Evolutionary conservation across 2,113 vertebrate species (phyloP), one percentile per base, ranked within the genome.

Genomic region (Scophthalmus maximus): DNA sequence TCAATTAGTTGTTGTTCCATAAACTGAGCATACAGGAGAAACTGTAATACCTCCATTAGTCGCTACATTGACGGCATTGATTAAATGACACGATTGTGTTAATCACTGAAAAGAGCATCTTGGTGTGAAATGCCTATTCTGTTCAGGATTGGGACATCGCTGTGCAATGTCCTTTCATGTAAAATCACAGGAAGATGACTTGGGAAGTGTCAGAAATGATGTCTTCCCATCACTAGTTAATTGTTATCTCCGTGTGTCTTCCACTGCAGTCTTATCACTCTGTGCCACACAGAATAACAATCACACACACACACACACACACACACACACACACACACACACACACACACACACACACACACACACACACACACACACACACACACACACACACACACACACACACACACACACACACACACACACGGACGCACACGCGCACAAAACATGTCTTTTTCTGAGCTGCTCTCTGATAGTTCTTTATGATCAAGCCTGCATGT

Each of bases 401-500:
- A 18, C 40, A 8, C 68, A 40, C 55, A 0, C 38, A 8, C 66
- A n/a, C 67, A 27, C 62, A 32, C 8, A 18, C 52, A 52, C 46
- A 20, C 18, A 9, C 36, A 27, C 6, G 15, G 52, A 23, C 4
- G 12, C 55, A 26, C 58, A 32, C 42, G 3, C 12, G 14, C 36
- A 27, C 4, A 18, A n/a, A 73, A 30, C 40, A 32, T 17, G 42
- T 76, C 68, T 67, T 40, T 73, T 66, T 68, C 78, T 6, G 57
- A 83, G 75, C 74, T 32, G 25, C 56, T 74, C 76, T 73, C 51
- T 88, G 84, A 88, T 89, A 60, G 36, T 78, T 90, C 83, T 84
- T 89, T 62, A 73, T 78, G 86, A 92, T 91, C 85, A 91, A 89
- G 78, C 82, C 76, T 26, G 80, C 82, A 70, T 76, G 88, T 88